A percentile compares a stretch with the other conserved stretches of the same genome.
Evolutionary conservation across 2,797 vertebrate genomes (phyloP).

Genomic region (Sarcoramphus papa): DNA sequence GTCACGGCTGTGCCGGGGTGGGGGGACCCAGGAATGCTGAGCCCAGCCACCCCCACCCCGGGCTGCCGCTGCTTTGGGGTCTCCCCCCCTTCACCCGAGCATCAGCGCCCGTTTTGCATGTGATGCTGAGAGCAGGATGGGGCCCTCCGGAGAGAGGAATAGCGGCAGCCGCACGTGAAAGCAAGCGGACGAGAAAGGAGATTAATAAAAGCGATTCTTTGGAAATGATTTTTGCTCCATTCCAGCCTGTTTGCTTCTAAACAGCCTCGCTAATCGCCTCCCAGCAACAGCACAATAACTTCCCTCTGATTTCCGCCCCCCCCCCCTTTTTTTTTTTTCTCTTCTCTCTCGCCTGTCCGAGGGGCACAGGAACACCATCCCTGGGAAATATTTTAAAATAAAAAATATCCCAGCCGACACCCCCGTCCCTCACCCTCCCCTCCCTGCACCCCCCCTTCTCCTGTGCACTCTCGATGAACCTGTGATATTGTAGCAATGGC

Average conservation of each 20-base stretch:
- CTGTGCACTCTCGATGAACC: slow-evolving; percentile 91
- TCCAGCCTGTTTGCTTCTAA: slow-evolving; percentile 52
- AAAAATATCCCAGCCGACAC: slow-evolving; percentile 57
- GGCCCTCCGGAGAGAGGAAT: neutral
- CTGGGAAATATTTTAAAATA: slow-evolving; percentile 68
- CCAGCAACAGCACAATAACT: slow-evolving; percentile 56
- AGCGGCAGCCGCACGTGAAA: neutral
- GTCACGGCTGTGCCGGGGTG: rapidly evolving
- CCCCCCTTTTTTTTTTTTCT: neutral
- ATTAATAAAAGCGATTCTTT: slow-evolving; percentile 60
- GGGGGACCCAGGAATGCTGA: no score
- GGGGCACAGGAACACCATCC: slow-evolving; percentile 40
- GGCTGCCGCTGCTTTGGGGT: neutral
- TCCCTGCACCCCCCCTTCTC: slow-evolving; percentile 14
- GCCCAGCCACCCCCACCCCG: neutral
- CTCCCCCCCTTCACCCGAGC: neutral
- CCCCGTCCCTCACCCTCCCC: neutral
- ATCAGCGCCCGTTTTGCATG: rapidly evolving
- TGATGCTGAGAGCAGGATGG: neutral
- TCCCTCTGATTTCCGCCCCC: neutral
- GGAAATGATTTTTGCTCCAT: slow-evolving; percentile 41
- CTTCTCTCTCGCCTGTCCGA: neutral
- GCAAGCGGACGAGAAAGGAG: neutral
- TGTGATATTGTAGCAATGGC: slow-evolving; percentile 80
- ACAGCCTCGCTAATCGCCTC: slow-evolving; percentile 57